Conservation (phyloP, 2,113 vertebrate species). For the Labrus mixtus region DNA sequence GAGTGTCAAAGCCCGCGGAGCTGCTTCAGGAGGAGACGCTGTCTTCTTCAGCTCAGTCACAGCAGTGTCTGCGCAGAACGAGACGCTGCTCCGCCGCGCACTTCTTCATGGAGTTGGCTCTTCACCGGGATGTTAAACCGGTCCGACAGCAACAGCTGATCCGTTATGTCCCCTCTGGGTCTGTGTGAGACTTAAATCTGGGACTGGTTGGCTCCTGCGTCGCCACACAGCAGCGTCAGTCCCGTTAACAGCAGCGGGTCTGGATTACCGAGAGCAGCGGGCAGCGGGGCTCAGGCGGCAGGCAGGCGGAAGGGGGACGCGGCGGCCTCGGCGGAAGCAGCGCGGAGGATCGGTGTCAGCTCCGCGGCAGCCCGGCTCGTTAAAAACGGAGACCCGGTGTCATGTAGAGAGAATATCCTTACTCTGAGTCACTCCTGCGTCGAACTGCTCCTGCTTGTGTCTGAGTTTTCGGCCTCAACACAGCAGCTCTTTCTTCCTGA, state of each 20-base stretch:
- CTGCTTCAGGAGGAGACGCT: neutral
- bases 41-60: constrained; percentile 24
- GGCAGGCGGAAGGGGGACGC: neutral
- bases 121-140: constrained; percentile 4
- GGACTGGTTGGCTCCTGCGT: constrained; percentile 18
- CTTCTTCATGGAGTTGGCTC: constrained; percentile 30
- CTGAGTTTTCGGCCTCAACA: constrained; percentile 72
- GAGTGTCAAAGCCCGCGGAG: neutral
- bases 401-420: neutral
- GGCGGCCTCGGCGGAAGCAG: constrained; percentile 30
- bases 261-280: constrained; percentile 40
- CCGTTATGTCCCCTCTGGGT: neutral
- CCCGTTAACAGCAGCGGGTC: constrained; percentile 37
- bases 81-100: constrained; percentile 14
- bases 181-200: constrained; percentile 20
- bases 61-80: constrained; percentile 16
- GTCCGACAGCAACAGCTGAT: constrained; percentile 18
- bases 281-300: constrained; percentile 19
- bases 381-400: neutral
- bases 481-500: constrained; percentile 79
- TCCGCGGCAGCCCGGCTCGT: neutral
- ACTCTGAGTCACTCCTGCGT: neutral
- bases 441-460: constrained; percentile 47
- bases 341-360: neutral
- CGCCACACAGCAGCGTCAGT: constrained; percentile 27